Evolutionary conservation across 2,888 invertebrate genomes (phyloP), one percentile per base, ranked within the genome.

Genomic region (Tholera decimalis): DNA sequence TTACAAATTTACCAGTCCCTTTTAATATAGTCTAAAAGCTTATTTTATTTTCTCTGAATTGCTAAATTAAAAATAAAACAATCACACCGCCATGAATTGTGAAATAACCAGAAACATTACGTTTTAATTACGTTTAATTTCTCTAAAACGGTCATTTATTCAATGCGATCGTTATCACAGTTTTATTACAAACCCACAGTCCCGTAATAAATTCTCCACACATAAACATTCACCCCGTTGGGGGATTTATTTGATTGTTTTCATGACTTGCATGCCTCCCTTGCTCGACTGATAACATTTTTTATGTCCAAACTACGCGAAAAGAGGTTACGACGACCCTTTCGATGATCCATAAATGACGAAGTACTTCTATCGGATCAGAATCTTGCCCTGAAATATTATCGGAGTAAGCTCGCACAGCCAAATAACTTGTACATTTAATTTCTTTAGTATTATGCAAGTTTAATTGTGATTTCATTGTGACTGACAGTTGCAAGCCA

Each of bases 191-290:
- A 66, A 64, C 54, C 70, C 76, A 72, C 63, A 73, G 30, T 62
- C 50, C 65, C 54, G 55, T 78, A 78, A 83, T 73, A 76, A 83
- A 78, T 70, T 68, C 62, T 55, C 61, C 67, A 70, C 66, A 69
- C 78, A 70, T 72, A 77, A 75, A 76, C 70, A 78, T 79, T 78
- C 62, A 78, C 78, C 78, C 78, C 64, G 39, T 70, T 63, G 37
- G 67, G 50, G 72, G 58, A 78, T 82, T 84, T 83, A 83, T 81
- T 79, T 83, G 83, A 87, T 87, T 87, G 82, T 84, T 85, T 83
- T 68, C 84, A 77, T 85, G 85, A 87, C 86, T 84, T 84, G 86
- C 86, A 82, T 73, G 60, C 61, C 49, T 59, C 56, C 58, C 55
- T 63, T 64, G 35, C 69, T 78, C 65, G n/a, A 56, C 71, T 59